Evolutionary conservation across 2,888 invertebrate species (phyloP).

Genomic region (Minunthozetes semirufus): DNA sequence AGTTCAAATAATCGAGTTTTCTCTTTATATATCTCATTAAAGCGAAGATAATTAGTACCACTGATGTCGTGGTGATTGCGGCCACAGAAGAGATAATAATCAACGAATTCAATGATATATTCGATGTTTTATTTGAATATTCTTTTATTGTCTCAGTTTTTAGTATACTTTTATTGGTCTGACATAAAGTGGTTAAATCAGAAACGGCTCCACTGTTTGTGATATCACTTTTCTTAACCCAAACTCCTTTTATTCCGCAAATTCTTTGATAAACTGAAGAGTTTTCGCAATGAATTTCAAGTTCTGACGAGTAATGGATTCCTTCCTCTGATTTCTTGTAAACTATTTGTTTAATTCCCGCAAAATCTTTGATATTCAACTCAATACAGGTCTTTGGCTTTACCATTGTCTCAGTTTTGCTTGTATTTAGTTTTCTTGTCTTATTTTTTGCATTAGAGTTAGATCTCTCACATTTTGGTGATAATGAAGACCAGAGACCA

Average conservation of each 20-base stretch:
- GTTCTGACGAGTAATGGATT: neutral
- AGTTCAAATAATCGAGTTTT: neutral
- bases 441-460: neutral
- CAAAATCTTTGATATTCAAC: too few species aligned
- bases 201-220: slow-evolving; percentile 34
- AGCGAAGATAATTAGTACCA: neutral
- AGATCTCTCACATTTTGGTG: neutral
- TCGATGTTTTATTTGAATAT: neutral
- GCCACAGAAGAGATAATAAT: neutral
- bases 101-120: neutral
- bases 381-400: neutral
- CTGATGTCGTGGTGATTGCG: neutral
- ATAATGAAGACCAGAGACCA: neutral
- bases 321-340: neutral
- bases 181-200: slow-evolving; percentile 21
- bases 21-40: neutral
- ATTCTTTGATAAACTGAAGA: neutral
- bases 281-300: neutral
- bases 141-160: neutral
- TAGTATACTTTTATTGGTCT: neutral
- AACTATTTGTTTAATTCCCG: neutral
- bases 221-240: slow-evolving; percentile 33
- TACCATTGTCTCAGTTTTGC: neutral
- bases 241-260: neutral
- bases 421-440: neutral